Evolutionary conservation across 1,140 invertebrate species (phyloP).

Genomic region (Drosophila ironensis): DNA sequence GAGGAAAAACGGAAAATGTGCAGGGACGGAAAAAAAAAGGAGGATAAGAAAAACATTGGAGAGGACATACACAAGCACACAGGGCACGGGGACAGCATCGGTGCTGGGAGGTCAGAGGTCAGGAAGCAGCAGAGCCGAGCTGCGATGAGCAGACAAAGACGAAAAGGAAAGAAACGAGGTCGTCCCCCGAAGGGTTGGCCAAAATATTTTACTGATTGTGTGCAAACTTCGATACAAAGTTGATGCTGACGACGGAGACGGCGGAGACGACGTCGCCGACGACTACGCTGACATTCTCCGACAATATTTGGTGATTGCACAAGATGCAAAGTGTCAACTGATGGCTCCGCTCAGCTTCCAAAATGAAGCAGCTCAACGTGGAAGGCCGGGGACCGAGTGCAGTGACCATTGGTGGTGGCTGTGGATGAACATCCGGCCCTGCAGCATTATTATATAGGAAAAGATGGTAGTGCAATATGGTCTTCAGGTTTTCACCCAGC

Average conservation of each 20-base stretch:
- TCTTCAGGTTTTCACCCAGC: no score
- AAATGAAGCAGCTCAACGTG: slow-evolving; percentile 29
- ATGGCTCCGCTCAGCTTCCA: slow-evolving; percentile 27
- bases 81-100: background rate
- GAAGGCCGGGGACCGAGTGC: background rate
- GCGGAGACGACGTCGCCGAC: slow-evolving; percentile 6
- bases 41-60: slow-evolving; percentile 73
- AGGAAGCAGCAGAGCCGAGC: slow-evolving; percentile 13
- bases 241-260: slow-evolving; percentile 49
- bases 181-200: slow-evolving; percentile 74
- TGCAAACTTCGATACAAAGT: slow-evolving; percentile 80
- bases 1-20: slow-evolving; percentile 67
- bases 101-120: background rate
- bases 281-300: slow-evolving; percentile 63
- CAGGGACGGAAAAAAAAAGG: slow-evolving; percentile 48
- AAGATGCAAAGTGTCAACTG: slow-evolving; percentile 78
- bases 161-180: slow-evolving; percentile 72
- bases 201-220: slow-evolving; percentile 81
- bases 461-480: no score
- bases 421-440: no score
- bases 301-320: slow-evolving; percentile 80
- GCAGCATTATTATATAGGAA: no score
- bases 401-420: slow-evolving; percentile 14
- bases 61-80: slow-evolving; percentile 7
- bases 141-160: slow-evolving; percentile 68